Evolutionary conservation across 2,797 vertebrate species (phyloP).

Genomic region (Bovichtus variegatus): DNA sequence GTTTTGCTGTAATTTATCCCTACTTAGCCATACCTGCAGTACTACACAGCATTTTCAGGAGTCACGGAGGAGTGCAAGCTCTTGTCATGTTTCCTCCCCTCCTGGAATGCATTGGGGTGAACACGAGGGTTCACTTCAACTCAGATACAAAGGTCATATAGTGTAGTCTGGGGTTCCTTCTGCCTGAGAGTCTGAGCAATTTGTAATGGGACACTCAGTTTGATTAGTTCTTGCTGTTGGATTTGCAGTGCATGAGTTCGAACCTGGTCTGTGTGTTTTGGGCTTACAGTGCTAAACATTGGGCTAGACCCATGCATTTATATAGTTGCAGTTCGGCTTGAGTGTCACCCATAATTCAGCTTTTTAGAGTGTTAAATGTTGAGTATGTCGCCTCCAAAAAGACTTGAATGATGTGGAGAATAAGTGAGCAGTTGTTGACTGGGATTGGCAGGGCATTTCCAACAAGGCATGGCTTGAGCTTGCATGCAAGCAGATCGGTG

Average conservation of each 20-base stretch:
- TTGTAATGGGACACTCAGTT: slow-evolving; percentile 33
- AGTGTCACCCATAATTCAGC: slow-evolving; percentile 16
- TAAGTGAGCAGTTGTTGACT: slow-evolving; percentile 42
- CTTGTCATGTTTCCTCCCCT: slow-evolving; percentile 45
- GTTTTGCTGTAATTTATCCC: slow-evolving; percentile 20
- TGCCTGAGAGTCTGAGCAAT: slow-evolving; percentile 24
- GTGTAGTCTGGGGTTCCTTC: slow-evolving; percentile 25
- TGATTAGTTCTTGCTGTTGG: slow-evolving; percentile 32
- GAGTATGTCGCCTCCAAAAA: slow-evolving; percentile 18
- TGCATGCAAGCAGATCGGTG: slow-evolving; percentile 68
- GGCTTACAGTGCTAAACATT: slow-evolving; percentile 31
- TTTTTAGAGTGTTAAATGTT: slow-evolving; percentile 26
- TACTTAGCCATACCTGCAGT: slow-evolving; percentile 24
- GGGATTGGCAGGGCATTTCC: slow-evolving; percentile 51
- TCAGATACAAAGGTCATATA: slow-evolving; percentile 47
- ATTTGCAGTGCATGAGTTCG: slow-evolving; percentile 63
- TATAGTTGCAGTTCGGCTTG: slow-evolving; percentile 30
- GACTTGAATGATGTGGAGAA: slow-evolving; percentile 13
- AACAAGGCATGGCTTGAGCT: slow-evolving; percentile 73
- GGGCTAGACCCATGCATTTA: slow-evolving; percentile 14
- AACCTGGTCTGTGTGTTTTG: slow-evolving; percentile 40
- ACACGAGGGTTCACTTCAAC: slow-evolving; percentile 46
- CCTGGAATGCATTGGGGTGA: slow-evolving; percentile 41
- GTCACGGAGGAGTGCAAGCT: slow-evolving; percentile 17
- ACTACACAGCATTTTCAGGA: slow-evolving; percentile 23